Evolutionary conservation across 2,113 vertebrate species (phyloP), one percentile per base, ranked within the genome.

Genomic region (Leuciscus idus): DNA sequence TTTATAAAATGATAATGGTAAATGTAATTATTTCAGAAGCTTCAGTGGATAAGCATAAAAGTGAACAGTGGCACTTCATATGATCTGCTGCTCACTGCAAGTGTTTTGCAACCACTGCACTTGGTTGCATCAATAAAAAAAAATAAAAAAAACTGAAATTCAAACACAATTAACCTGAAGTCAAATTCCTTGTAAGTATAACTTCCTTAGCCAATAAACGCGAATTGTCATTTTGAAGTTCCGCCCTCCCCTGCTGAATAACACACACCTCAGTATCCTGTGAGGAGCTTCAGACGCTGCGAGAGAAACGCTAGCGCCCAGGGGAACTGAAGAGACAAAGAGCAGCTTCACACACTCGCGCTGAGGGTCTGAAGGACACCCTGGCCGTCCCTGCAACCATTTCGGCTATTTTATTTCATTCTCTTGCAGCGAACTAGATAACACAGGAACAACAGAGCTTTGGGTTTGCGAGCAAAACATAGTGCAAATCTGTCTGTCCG

Each of bases 151-250:
- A 13, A 50, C 48, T 50, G 12, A 13, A 15, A 52, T 52, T 17
- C 4, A 52, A 52, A 52, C 13, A 4, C 50, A 52, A 52, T 52
- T 52, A 50, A 1, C 4, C 48, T 50, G 4, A 43, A 62, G 33
- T 46, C 3, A 46, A 21, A 64, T 28, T 23, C 15, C 6, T 64
- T 19, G 50, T 39, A 46, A 43, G 26, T 52, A 10, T 68, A 50
- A 82, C 62, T 59, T 78, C 52, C 30, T 46, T 33, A 30, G 43
- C 80, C 80, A 82, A 82, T 82, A 68, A 82, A 21, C 9, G 80
- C 11, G 26, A 50, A 62, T 21, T 68, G 43, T 23, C 15, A 30
- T 33, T 21, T 55, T 79, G 23, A 48, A 66, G 80, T 68, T 82
- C 80, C 80, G 62, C 62, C 62, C 80, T 52, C 62, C 43, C 15